These are phyloP conservation scores for Scaptomyza cyrtandrae DNA, from an alignment of 2,888 invertebrate species.

Conservation along the genomic window DNA sequence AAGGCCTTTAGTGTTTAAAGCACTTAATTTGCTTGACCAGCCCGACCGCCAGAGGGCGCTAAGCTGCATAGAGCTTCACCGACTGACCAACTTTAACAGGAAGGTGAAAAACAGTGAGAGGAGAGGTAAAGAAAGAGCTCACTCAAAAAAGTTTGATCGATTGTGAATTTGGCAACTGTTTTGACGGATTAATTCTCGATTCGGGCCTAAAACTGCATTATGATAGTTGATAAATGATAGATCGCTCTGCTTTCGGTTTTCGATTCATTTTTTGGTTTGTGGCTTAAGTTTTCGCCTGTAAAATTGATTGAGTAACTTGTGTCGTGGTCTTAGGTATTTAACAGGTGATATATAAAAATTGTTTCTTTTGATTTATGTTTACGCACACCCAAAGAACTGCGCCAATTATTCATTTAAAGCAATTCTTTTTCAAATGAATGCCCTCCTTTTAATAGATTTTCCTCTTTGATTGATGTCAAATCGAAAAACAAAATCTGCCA, in stretches of 20 bases:
- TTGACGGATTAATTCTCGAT: conserved; percentile 82
- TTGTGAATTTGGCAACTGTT: conserved; percentile 74
- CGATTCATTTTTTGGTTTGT: conserved; percentile 8
- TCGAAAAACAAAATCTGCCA: conserved; percentile 41
- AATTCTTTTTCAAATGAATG: conserved; percentile 18
- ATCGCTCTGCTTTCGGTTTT: conserved; percentile 59
- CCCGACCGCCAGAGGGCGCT: conserved; percentile 7
- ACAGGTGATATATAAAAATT: conserved; percentile 42
- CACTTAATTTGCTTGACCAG: conserved; percentile 69
- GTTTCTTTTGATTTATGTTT: conserved; percentile 40
- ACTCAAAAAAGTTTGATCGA: conserved; percentile 59
- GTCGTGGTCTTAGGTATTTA: conserved; percentile 56
- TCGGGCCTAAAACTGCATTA: conserved; percentile 77
- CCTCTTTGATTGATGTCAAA: conserved; percentile 66
- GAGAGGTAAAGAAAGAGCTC: not conserved
- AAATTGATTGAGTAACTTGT: conserved; percentile 77
- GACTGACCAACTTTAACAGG: conserved; percentile 36
- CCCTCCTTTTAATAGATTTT: conserved; percentile 2
- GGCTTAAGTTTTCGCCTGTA: conserved; percentile 72
- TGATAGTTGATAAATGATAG: conserved; percentile 75
- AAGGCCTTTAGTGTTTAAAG: conserved; percentile 65
- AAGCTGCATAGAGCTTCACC: conserved; percentile 30
- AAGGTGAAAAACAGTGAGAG: not conserved
- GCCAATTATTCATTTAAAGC: conserved; percentile 56
- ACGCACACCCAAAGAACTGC: conserved; percentile 16